Evolutionary conservation across 2,797 vertebrate genomes (phyloP), one percentile per base, ranked within the genome.

Genomic region (Hozukius guyotensis): DNA sequence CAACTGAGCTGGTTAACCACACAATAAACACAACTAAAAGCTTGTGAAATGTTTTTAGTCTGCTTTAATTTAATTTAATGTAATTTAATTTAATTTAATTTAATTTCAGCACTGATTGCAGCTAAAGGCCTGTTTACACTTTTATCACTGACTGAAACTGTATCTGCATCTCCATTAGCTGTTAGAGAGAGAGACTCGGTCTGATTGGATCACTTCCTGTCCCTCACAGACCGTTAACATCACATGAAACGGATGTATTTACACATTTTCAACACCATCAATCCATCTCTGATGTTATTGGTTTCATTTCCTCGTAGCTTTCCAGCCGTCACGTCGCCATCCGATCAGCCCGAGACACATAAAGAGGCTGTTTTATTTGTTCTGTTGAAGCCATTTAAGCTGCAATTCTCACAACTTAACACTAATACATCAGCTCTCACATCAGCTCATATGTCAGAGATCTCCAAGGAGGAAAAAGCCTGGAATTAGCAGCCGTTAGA

Each of bases 341-440:
- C 65, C 11, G 66, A 31, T 77, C 57, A 66, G n/a, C 20, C 42
- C n/a, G 13, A 82, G 52, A 78, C 2, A 13, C 65, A 75, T 38
- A 22, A 65, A 75, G 29, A 8, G 38, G 22, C 56, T 63, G 55
- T 52, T 78, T 74, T 52, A 75, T 77, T 89, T 82, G 59, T 74
- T 84, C 65, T 64, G 57, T 65, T 72, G 82, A 85, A 75, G 65
- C 52, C 83, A 88, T 91, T 92, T 77, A 89, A 67, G 83, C 59
- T 63, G 67, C 52, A 84, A 55, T 85, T 89, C 62, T 84, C 74
- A 32, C 24, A 80, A 74, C 60, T 78, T 85, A 81, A 85, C 86
- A 71, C 75, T 77, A 81, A 88, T 77, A 77, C 85, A 69, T 38
- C 38, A 38, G 38, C 13, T 38, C 38, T 38, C 70, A 73, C 53